Evolutionary conservation across 1,140 invertebrate genomes (phyloP).

Genomic region (Drosophila triauraria): DNA sequence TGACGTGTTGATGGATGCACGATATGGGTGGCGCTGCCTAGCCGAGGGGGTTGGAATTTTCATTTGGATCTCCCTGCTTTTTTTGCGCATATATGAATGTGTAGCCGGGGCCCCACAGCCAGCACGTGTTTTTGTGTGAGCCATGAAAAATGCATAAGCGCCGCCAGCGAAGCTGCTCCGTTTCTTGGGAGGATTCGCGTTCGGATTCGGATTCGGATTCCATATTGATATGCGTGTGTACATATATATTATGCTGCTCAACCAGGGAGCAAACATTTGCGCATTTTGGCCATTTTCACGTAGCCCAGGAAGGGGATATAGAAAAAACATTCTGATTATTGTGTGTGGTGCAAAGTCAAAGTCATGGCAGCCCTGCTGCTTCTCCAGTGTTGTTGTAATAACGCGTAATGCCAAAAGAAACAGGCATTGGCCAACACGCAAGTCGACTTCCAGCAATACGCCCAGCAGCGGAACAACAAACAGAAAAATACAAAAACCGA

Average conservation of each 20-base stretch:
- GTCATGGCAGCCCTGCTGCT: constrained; percentile 28
- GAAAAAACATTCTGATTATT: constrained; percentile 72
- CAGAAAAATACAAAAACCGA: constrained; percentile 18
- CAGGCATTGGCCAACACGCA: constrained; percentile 32
- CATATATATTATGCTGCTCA: constrained; percentile 49
- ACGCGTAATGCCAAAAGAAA: constrained; percentile 69
- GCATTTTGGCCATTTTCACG: constrained; percentile 74
- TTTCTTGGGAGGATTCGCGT: constrained; percentile 16
- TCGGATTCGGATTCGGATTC: constrained; percentile 3
- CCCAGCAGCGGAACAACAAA: constrained; percentile 63
- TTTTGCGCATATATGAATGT: constrained; percentile 55
- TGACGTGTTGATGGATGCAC: constrained; percentile 77
- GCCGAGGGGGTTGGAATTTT: constrained; percentile 42
- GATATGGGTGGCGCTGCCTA: constrained; percentile 12
- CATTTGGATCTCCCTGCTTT: constrained; percentile 49
- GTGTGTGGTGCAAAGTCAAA: constrained; percentile 62
- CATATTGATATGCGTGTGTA: constrained; percentile 27
- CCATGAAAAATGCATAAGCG: constrained; percentile 82
- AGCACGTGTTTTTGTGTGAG: constrained; percentile 70
- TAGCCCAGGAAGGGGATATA: constrained; percentile 22
- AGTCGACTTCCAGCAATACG: constrained; percentile 63
- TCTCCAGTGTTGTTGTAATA: constrained; percentile 60
- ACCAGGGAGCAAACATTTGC: constrained; percentile 63
- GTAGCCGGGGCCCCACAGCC: constrained; percentile 27
- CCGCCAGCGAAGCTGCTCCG: constrained; percentile 46